phyloP scores from a whole-genome alignment of 2,888 invertebrate species.

The Tenthredo livida region DNA sequence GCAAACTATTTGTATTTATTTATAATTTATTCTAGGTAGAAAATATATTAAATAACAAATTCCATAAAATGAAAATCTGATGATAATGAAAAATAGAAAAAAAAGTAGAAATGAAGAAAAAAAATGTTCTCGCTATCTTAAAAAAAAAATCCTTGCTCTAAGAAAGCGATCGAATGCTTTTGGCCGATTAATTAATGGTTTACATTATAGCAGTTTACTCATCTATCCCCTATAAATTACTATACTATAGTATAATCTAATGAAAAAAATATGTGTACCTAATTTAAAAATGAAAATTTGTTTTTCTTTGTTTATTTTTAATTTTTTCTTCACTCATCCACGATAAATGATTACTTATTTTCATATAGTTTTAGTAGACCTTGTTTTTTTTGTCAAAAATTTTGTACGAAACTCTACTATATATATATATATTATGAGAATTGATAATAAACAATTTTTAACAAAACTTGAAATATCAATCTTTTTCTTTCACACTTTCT shows the following conservation, averaged over 20 bases:
- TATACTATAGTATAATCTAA: neutral
- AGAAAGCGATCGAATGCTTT: constrained; percentile 48
- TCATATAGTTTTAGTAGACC: constrained; percentile 66
- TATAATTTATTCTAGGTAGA: constrained; percentile 76
- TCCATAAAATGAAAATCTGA: constrained; percentile 55
- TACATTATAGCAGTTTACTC: constrained; percentile 40
- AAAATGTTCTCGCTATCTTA: neutral
- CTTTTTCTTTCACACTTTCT: no score
- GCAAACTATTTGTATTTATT: constrained; percentile 77
- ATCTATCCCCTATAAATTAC: constrained; percentile 54
- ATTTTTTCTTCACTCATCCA: neutral
- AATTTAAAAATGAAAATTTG: constrained; percentile 52
- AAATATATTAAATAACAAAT: constrained; percentile 74
- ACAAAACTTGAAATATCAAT: neutral
- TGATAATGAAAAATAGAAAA: neutral
- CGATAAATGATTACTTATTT: neutral
- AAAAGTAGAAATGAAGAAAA: neutral
- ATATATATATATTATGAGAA: no score
- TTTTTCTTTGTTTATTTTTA: neutral
- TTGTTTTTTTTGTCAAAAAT: constrained; percentile 64
- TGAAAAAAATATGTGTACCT: neutral
- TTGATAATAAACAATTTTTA: constrained; percentile 69
- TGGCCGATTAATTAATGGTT: constrained; percentile 58
- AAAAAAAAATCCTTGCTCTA: neutral
- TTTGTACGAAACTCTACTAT: constrained; percentile 70